Evolutionary conservation across 2,888 invertebrate species (phyloP), one percentile per base, ranked within the genome.

Genomic region (Orthosia cruda): DNA sequence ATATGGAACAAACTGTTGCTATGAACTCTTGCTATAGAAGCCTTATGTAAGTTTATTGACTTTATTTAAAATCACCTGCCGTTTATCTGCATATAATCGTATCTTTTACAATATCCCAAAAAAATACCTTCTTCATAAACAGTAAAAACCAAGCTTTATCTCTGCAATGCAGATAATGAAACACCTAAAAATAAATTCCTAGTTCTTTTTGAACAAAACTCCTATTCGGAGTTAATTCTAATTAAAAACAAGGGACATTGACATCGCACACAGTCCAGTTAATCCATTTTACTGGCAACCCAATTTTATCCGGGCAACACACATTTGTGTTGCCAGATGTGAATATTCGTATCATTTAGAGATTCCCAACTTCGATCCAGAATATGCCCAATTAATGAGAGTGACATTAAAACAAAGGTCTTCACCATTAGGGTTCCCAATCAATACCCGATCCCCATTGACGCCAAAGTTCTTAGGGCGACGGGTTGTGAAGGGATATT

Each of bases 161-260:
- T 16, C 32, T 52, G n/a, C 23, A 26, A 11, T 40, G 69, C 54
- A 50, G 40, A 50, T 55, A 58, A 73, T 63, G 11, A 73, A 64
- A 63, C 23, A 49, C 26, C 57, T 58, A 59, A 81, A 50, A 49
- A 47, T n/a, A 54, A 77, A 58, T 20, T 40, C 66, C 16, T 45
- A 32, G 11, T 2, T 32, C 1, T 57, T 61, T 69, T 68, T 45
- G 15, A 15, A n/a, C 16, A 64, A 64, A 74, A 70, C 55, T 26
- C 57, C n/a, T 45, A 84, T 55, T 57, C 49, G 15, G 15, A 61
- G 81, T 64, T 81, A 84, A 81, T 71, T 71, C 77, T 84, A 84
- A 81, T 81, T 81, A 81, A 81, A 84, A 84, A 70, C 81, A 67
- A 49, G 70, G 47, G 12, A 55, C 69, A 81, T 75, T 71, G 75